phyloP scores from a whole-genome alignment of 2,113 vertebrate genomes.

The Stegostoma tigrinum region DNA sequence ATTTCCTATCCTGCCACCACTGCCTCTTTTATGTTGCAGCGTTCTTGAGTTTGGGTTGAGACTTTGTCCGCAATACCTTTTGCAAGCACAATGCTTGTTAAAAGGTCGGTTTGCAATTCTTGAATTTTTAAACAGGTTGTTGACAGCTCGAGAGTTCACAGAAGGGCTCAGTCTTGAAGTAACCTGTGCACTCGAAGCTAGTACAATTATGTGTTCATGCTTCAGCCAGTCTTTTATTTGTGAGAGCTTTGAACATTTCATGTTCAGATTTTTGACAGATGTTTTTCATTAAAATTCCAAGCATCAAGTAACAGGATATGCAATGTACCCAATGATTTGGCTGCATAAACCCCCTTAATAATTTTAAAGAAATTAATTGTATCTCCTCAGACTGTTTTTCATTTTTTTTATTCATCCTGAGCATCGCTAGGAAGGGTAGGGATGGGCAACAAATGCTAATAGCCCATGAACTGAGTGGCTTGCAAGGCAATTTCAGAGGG shows the following conservation, averaged over 20 bases:
- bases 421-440: too few relatives aligned
- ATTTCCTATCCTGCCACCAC: too few relatives aligned
- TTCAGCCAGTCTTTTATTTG: not conserved
- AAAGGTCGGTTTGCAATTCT: not conserved
- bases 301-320: not conserved
- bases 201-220: not conserved
- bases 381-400: too few relatives aligned
- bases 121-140: conserved; percentile 23
- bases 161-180: not conserved
- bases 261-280: not conserved
- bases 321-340: not conserved
- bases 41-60: not conserved
- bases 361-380: too few relatives aligned
- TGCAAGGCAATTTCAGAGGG: too few relatives aligned
- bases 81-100: not conserved
- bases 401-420: too few relatives aligned
- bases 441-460: too few relatives aligned
- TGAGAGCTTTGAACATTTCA: not conserved
- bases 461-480: too few relatives aligned
- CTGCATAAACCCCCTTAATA: too few relatives aligned
- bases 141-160: too few relatives aligned
- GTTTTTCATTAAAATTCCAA: too few relatives aligned
- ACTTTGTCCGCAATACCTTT: not conserved
- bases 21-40: not conserved
- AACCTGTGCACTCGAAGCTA: not conserved